Conservation (phyloP, 2,113 vertebrate genomes). For the Corythaeola cristata region DNA sequence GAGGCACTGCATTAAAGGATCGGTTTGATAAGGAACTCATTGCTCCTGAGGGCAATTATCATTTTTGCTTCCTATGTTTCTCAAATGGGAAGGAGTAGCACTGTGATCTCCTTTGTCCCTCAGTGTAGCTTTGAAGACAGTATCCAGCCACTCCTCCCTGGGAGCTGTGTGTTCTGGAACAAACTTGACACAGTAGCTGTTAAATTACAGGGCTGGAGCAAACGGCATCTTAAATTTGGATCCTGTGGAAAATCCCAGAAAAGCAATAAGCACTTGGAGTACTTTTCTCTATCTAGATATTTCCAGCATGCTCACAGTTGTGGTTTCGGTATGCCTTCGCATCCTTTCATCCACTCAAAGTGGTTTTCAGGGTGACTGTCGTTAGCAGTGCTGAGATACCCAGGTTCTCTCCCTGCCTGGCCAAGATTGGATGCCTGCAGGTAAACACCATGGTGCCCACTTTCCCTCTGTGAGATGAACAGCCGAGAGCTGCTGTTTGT, state of each 20-base stretch:
- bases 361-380: background rate
- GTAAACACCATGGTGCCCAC: background rate
- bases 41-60: slow-evolving; percentile 32
- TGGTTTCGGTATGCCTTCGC: background rate
- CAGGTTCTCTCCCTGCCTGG: background rate
- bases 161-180: slow-evolving; percentile 35
- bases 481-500: background rate
- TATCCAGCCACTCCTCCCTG: slow-evolving; percentile 5
- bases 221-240: slow-evolving; percentile 41
- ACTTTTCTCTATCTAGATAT: background rate
- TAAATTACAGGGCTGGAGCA: slow-evolving; percentile 58
- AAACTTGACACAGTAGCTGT: slow-evolving; percentile 47
- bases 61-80: slow-evolving; percentile 32
- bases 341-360: background rate
- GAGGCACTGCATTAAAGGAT: slow-evolving; percentile 48
- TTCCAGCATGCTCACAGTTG: background rate
- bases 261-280: background rate
- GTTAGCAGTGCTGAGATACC: background rate
- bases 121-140: background rate
- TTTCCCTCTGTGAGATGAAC: background rate
- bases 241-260: slow-evolving; percentile 51
- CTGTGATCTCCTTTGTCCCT: slow-evolving; percentile 26
- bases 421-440: background rate
- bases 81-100: slow-evolving; percentile 7
- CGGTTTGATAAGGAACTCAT: slow-evolving; percentile 35